Conservation (phyloP, 2,888 invertebrate species). For the Serripes groenlandicus region DNA sequence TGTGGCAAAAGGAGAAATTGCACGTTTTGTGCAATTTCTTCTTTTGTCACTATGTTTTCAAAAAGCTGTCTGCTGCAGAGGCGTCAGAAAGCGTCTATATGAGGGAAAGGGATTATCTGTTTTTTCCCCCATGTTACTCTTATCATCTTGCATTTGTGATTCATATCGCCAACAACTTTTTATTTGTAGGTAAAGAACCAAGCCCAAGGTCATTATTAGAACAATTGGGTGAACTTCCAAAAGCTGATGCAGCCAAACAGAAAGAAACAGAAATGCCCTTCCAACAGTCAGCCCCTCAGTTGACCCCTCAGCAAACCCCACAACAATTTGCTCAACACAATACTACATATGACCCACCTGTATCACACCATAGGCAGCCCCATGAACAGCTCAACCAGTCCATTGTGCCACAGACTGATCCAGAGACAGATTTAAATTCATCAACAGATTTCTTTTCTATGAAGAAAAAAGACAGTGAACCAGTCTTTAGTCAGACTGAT, state of each 20-base stretch:
- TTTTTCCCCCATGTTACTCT: too few species aligned
- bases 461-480: constrained; percentile 57
- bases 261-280: not conserved
- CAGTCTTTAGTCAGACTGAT: constrained; percentile 12
- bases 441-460: constrained; percentile 72
- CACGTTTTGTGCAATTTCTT: too few species aligned
- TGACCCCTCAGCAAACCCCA: constrained; percentile 3
- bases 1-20: too few species aligned
- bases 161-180: not conserved
- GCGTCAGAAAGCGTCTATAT: too few species aligned
- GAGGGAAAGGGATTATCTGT: too few species aligned
- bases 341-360: not conserved
- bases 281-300: constrained; percentile 6
- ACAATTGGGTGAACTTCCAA: constrained; percentile 41
- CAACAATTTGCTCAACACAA: not conserved
- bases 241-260: not conserved
- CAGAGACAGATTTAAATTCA: constrained; percentile 65
- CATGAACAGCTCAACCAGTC: constrained; percentile 5
- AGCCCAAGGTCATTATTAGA: constrained; percentile 57
- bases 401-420: constrained; percentile 30
- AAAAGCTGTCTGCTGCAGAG: too few species aligned
- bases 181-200: constrained; percentile 21
- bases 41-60: too few species aligned
- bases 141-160: too few species aligned
- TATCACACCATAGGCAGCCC: not conserved